phyloP scores from a whole-genome alignment of 2,888 invertebrate species.

The Notocelia uddmanniana region DNA sequence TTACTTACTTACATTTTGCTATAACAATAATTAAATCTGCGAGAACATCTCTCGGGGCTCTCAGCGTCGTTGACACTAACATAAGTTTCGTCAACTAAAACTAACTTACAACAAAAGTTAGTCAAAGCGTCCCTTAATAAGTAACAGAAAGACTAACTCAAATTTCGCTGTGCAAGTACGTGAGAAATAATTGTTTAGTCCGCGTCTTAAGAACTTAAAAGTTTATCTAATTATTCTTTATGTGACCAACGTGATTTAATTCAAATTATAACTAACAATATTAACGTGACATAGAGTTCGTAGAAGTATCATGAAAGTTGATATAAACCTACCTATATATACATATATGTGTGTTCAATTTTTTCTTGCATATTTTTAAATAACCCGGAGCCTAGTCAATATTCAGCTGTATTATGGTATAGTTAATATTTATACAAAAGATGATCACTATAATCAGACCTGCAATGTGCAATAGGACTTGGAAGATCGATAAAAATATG shows the following conservation, averaged over 20 bases:
- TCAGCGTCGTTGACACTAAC: conserved; percentile 44
- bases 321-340: no score
- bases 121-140: conserved; percentile 45
- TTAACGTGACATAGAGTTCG: neutral
- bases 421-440: no score
- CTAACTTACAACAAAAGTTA: conserved; percentile 44
- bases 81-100: conserved; percentile 44
- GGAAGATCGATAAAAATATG: no score
- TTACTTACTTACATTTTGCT: conserved; percentile 31
- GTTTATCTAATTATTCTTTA: conserved; percentile 14
- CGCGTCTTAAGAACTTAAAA: conserved; percentile 3
- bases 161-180: conserved; percentile 35
- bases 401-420: no score
- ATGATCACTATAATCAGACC: no score
- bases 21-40: conserved; percentile 43
- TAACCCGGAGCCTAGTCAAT: no score
- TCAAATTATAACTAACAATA: neutral
- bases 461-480: no score
- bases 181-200: conserved; percentile 28
- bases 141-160: conserved; percentile 41
- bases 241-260: neutral
- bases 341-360: no score
- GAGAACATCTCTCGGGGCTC: conserved; percentile 38
- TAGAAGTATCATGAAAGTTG: neutral
- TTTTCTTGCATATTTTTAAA: no score